phyloP scores from a whole-genome alignment of 2,888 invertebrate genomes.

The Polylopha cassiicola region DNA sequence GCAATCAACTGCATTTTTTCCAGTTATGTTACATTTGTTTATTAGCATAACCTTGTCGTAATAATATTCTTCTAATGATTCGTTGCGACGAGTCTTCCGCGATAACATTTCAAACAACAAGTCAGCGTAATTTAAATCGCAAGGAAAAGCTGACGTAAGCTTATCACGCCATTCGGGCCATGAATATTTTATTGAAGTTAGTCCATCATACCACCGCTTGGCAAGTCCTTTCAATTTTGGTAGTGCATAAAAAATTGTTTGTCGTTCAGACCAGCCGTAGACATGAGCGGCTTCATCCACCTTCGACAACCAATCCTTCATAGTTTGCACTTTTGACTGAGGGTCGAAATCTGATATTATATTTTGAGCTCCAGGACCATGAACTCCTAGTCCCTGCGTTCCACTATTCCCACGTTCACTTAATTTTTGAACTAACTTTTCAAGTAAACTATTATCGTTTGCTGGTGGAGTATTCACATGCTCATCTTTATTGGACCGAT shows the following conservation, averaged over 20 bases:
- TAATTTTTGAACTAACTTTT: no score
- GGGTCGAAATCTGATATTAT: conserved; percentile 3
- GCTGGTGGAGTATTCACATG: no score
- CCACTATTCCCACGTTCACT: no score
- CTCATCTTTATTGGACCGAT: no score
- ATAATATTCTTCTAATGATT: conserved; percentile 23
- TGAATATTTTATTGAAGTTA: conserved; percentile 22
- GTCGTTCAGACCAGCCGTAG: conserved; percentile 5
- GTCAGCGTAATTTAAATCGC: conserved; percentile 23
- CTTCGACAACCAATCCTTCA: conserved; percentile 5
- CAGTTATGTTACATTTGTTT: conserved; percentile 21
- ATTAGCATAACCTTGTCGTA: conserved; percentile 26
- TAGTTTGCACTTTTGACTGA: neutral
- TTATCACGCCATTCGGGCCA: conserved; percentile 25
- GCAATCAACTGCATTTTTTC: conserved; percentile 24
- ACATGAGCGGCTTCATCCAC: conserved; percentile 3
- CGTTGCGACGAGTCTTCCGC: conserved; percentile 19
- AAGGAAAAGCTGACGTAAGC: conserved; percentile 22
- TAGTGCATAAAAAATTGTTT: conserved; percentile 17
- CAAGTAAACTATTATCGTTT: no score
- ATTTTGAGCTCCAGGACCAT: conserved; percentile 1
- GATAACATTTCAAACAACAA: conserved; percentile 24
- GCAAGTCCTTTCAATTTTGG: conserved; percentile 25
- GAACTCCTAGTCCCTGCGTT: no score
- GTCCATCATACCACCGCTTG: conserved; percentile 24